These are phyloP conservation scores for Mastomys coucha DNA, from an alignment of 2,113 vertebrate genomes.

Conservation along the genomic window DNA sequence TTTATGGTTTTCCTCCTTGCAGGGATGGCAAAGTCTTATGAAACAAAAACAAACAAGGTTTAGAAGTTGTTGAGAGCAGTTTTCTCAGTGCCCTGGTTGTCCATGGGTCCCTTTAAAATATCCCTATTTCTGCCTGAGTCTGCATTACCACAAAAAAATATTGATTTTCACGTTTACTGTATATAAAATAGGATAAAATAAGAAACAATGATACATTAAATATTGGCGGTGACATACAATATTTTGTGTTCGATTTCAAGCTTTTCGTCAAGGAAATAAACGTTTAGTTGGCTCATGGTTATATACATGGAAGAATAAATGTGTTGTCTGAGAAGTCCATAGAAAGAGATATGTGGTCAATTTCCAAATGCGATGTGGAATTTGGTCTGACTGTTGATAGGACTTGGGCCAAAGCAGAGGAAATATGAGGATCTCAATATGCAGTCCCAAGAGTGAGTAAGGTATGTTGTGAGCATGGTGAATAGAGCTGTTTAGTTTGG, in stretches of 20 bases:
- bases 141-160: background rate
- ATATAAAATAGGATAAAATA: background rate
- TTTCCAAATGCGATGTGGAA: background rate
- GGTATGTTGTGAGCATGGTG: background rate
- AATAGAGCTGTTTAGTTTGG: background rate
- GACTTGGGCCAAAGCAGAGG: background rate
- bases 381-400: background rate
- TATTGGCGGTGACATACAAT: background rate
- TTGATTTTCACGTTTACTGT: background rate
- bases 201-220: background rate
- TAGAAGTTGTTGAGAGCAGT: background rate
- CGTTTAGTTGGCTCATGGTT: background rate
- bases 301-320: background rate
- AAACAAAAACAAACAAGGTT: background rate
- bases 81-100: background rate
- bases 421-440: background rate
- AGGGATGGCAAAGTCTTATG: background rate
- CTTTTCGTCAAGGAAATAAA: background rate
- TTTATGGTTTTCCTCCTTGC: background rate
- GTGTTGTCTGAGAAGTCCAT: background rate
- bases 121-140: background rate
- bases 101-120: background rate
- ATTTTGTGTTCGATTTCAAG: background rate
- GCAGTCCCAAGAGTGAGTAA: background rate
- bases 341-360: background rate